Base-by-base conservation (phyloP, 2,888 invertebrate genomes). In the Ganaspis brasiliensis region DNA sequence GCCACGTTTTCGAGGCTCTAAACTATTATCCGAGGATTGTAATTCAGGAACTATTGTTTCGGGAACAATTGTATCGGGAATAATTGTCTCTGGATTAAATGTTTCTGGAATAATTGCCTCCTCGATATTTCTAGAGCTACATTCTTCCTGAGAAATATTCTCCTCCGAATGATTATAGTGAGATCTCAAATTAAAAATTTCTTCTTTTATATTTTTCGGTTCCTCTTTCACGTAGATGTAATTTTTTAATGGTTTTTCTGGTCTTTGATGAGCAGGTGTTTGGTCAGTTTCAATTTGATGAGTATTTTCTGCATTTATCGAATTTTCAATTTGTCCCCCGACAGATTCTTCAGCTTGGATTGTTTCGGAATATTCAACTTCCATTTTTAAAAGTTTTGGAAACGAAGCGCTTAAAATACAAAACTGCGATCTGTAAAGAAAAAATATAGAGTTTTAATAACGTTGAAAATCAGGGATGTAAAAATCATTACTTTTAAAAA, bases 181-280 rank as follows among this genome's bases (percentile, higher is more conserved):
- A 40, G 63, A 37, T 24, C 40, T 24, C 16, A 52, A 52, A 67
- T 45, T 67, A 2, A 24, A 2, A 24, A 5, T 10, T 24, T 67
- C 45, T 24, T 67, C 45, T 0, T 45, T 40, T 14, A 59, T 1
- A 24, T 0, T 3, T 8, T 14, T 45, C 2, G 67, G 67, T 9
- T 67, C 67, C n/a, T 67, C 40, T 45, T 67, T 67, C 8, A 67
- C 67, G 24, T 45, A 67, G 9, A 37, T 24, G 9, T 45, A 67
- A 45, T 40, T 45, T 2, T 21, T 37, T 14, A 37, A 10, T 45
- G 9, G 40, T 14, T 67, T 63, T 19, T 63, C 63, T 21, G 14
- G 19, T 40, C 37, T 8, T 21, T 12, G 21, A 21, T 4, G 31
- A 37, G 5, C 14, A 35, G 14, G 19, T 10, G 0, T 19, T 40